Percentiles rank a stretch among this genome's conserved stretches.
Evolutionary conservation across 2,888 invertebrate genomes (phyloP).

Genomic region (Sesamia inferens): DNA sequence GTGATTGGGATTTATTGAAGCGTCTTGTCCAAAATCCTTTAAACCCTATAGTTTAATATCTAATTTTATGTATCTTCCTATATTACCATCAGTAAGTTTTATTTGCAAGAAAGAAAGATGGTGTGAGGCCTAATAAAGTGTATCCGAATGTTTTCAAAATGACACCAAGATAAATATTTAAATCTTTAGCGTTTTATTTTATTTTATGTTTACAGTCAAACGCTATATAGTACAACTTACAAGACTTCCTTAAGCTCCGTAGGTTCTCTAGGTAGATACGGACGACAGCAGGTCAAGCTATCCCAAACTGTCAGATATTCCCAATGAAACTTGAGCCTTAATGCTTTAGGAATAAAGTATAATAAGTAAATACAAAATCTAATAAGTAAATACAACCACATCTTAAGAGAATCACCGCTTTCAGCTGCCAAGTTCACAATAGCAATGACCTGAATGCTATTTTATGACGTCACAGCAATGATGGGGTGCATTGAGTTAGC

Average conservation of each 20-base stretch:
- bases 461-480: constrained; percentile 48
- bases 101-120: not conserved
- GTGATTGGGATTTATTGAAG: not conserved
- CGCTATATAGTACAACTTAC: not conserved
- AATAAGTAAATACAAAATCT: too few relatives aligned
- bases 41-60: not conserved
- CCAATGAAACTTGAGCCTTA: too few relatives aligned
- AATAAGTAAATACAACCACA: constrained; percentile 3
- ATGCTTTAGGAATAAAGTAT: too few relatives aligned
- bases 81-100: not conserved
- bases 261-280: not conserved
- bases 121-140: too few relatives aligned
- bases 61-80: not conserved
- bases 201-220: not conserved
- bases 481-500: constrained; percentile 47
- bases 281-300: too few relatives aligned
- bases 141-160: not conserved
- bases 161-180: not conserved
- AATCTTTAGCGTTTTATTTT: not conserved
- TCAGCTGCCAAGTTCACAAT: constrained; percentile 41
- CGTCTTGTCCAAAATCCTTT: not conserved
- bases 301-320: too few relatives aligned
- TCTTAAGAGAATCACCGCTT: not conserved
- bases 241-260: not conserved
- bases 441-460: constrained; percentile 50